phyloP scores from a whole-genome alignment of 2,113 vertebrate genomes.

The Aspiorhynchus laticeps region DNA sequence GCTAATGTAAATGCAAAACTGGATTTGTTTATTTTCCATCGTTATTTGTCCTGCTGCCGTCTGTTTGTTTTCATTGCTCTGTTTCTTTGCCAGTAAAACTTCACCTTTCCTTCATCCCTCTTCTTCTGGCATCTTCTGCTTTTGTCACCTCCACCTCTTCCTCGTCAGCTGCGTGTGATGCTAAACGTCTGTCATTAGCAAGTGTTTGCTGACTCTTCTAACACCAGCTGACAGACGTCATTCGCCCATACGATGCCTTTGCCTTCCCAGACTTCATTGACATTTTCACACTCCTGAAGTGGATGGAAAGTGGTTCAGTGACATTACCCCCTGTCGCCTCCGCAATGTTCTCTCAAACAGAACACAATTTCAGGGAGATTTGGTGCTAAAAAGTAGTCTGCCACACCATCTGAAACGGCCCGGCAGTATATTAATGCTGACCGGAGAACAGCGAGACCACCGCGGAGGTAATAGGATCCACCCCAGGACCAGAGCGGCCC shows the following conservation, averaged over 20 bases:
- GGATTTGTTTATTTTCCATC: constrained; percentile 29
- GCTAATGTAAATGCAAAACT: constrained; percentile 20
- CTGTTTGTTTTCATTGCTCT: background rate
- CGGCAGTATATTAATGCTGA: background rate
- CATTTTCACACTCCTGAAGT: background rate
- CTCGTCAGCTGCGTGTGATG: background rate
- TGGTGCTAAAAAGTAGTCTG: background rate
- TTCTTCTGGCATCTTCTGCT: background rate
- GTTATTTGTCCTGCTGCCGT: background rate
- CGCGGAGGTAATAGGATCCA: constrained; percentile 3
- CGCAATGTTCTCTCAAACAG: background rate
- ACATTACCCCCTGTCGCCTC: background rate
- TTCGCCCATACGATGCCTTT: background rate
- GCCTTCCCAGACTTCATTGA: background rate
- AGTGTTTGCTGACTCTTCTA: background rate
- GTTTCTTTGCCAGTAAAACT: background rate
- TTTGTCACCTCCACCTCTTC: background rate
- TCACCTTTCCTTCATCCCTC: background rate
- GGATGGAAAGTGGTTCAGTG: background rate
- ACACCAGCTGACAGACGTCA: background rate
- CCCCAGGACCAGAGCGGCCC: background rate
- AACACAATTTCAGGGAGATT: background rate
- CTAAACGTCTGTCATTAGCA: background rate
- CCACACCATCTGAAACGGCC: background rate
- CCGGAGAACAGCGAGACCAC: background rate